phyloP scores from a whole-genome alignment of 2,113 vertebrate species.

The Morphnarchus princeps region DNA sequence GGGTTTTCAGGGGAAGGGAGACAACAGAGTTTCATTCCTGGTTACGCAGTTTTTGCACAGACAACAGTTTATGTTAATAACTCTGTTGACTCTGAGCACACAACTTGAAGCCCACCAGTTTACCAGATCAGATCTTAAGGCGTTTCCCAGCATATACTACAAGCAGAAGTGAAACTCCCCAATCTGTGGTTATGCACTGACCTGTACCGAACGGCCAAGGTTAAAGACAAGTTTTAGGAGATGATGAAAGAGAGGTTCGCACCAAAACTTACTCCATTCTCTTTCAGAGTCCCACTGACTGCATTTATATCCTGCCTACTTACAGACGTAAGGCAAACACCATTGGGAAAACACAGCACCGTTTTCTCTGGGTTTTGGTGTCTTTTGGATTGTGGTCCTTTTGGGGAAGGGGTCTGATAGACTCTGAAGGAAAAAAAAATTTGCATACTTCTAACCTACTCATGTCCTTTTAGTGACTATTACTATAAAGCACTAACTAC shows the following conservation, averaged over 20 bases:
- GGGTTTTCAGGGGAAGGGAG: not conserved
- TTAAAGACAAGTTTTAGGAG: not conserved
- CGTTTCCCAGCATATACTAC: not conserved
- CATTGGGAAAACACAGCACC: not conserved
- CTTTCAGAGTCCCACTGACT: not conserved
- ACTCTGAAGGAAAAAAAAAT: too few relatives aligned
- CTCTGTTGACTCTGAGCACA: not conserved
- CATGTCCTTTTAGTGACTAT: not conserved
- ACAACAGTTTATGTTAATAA: fast-evolving
- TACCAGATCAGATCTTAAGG: not conserved
- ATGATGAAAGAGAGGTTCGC: not conserved
- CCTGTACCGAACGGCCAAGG: not conserved
- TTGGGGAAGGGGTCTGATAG: not conserved
- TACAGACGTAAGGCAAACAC: not conserved
- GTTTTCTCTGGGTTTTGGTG: not conserved
- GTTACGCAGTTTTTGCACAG: not conserved
- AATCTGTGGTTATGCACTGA: not conserved
- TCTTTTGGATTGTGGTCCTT: not conserved
- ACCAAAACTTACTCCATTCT: not conserved
- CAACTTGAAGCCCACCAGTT: fast-evolving
- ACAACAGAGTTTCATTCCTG: not conserved
- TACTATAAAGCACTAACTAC: not conserved
- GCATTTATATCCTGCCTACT: not conserved
- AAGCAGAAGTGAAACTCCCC: not conserved
- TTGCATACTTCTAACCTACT: not conserved